Evolutionary conservation across 1,140 invertebrate species (phyloP).

Genomic region (fruit fly (Drosophila melanogaster)): DNA sequence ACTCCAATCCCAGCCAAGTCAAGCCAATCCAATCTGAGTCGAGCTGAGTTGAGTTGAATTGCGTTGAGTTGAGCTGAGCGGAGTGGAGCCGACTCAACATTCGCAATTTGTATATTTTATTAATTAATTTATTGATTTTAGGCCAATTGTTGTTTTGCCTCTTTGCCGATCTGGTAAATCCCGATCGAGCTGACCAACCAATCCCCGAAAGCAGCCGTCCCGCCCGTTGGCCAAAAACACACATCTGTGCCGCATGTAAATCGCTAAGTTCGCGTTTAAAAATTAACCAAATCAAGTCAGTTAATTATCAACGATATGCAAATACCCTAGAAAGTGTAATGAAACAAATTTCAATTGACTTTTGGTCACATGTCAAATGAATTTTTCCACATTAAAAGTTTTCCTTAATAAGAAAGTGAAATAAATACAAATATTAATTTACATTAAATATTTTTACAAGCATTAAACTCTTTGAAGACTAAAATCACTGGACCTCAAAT

Average conservation of each 20-base stretch:
- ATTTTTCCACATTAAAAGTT: no score
- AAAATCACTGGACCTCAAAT: no score
- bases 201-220: background rate
- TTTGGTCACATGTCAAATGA: no score
- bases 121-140: conserved; percentile 64
- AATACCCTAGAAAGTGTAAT: background rate
- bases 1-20: conserved; percentile 13
- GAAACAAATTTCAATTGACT: no score
- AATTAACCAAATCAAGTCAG: conserved; percentile 2
- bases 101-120: conserved; percentile 62
- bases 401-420: no score
- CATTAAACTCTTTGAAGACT: no score
- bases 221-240: conserved; percentile 10
- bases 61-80: no score
- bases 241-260: conserved; percentile 51
- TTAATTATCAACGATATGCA: background rate
- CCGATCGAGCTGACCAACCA: conserved; percentile 22
- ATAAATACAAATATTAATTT: no score
- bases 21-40: conserved; percentile 5
- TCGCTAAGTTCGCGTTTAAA: conserved; percentile 10
- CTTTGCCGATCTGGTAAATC: conserved; percentile 57
- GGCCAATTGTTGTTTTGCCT: conserved; percentile 50
- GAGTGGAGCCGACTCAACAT: background rate
- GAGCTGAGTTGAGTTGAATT: background rate
- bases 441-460: no score